Evolutionary conservation across 2,113 vertebrate genomes (phyloP).

Genomic region (Perccottus glenii): DNA sequence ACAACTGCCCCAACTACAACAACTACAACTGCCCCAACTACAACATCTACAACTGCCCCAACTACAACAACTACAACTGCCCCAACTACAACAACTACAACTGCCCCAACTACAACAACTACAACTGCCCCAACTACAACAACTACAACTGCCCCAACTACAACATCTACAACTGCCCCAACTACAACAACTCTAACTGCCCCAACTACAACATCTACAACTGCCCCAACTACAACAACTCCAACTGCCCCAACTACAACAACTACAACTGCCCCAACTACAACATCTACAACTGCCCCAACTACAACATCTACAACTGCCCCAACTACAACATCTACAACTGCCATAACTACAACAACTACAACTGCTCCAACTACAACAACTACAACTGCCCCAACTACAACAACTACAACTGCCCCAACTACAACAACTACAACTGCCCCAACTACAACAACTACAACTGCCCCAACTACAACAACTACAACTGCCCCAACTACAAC

Average conservation of each 20-base stretch:
- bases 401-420: not conserved
- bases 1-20: too few relatives aligned
- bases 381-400: too few relatives aligned
- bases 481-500: not conserved
- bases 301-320: not conserved
- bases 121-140: too few relatives aligned
- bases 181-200: not conserved
- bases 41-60: not conserved
- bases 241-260: not conserved
- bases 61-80: not conserved
- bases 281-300: not conserved
- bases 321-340: not conserved
- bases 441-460: not conserved
- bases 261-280: too few relatives aligned
- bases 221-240: not conserved
- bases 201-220: too few relatives aligned
- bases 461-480: not conserved
- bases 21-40: too few relatives aligned
- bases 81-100: not conserved
- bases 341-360: not conserved
- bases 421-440: not conserved
- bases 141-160: too few relatives aligned
- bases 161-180: not conserved
- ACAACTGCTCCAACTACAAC: too few relatives aligned
- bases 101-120: too few relatives aligned